Percentiles rank a stretch among this genome's conserved stretches.
These are phyloP conservation scores for Enteromius anoplus DNA, from an alignment of 2,797 vertebrate species.

Conservation along the genomic window DNA sequence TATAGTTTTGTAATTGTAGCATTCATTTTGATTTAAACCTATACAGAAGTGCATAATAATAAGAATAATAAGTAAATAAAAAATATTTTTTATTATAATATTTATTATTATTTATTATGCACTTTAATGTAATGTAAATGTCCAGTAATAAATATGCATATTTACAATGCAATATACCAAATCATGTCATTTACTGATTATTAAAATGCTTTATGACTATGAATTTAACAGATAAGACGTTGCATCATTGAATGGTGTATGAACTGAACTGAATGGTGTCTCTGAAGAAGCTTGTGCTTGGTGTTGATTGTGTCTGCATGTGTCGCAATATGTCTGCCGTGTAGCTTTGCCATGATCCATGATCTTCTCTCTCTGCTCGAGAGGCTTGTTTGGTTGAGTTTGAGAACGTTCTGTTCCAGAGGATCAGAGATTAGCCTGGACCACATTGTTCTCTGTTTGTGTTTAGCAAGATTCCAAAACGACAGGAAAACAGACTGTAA, in stretches of 20 bases:
- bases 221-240: neutral
- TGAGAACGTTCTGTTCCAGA: constrained; percentile 77
- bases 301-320: neutral
- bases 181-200: neutral
- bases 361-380: too few species aligned
- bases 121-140: neutral
- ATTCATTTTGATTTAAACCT: neutral
- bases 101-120: too few species aligned
- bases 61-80: neutral
- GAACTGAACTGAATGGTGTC: neutral
- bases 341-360: constrained; percentile 41
- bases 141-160: neutral
- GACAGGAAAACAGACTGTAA: constrained; percentile 76
- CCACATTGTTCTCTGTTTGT: constrained; percentile 81
- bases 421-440: constrained; percentile 77
- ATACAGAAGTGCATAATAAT: neutral
- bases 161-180: neutral
- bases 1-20: neutral
- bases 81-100: too few species aligned
- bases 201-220: neutral
- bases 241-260: neutral
- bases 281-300: neutral
- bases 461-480: constrained; percentile 72
- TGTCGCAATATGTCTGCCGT: neutral
- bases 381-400: constrained; percentile 62